A percentile compares a stretch with the other conserved stretches of the same genome.
phyloP scores from a whole-genome alignment of 2,113 vertebrate genomes.

The Laticauda laticaudata region DNA sequence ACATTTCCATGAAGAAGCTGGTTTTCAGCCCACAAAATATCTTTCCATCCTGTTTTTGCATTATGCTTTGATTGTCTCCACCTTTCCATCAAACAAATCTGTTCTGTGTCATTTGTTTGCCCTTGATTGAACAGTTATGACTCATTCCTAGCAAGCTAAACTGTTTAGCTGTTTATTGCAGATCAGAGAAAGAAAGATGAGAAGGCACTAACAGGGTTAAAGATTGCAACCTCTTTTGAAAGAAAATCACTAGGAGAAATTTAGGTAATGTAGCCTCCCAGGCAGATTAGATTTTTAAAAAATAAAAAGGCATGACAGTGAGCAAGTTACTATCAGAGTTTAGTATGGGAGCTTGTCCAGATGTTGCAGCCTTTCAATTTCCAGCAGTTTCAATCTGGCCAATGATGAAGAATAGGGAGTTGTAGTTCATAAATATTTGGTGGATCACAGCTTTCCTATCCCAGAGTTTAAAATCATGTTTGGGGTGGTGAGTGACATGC shows the following conservation, averaged over 20 bases:
- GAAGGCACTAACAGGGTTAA: neutral
- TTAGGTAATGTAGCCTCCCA: neutral
- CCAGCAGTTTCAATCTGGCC: neutral
- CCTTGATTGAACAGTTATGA: conserved; percentile 26
- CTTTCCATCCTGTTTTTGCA: neutral
- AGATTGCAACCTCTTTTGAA: neutral
- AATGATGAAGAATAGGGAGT: neutral
- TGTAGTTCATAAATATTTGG: neutral
- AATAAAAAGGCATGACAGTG: neutral
- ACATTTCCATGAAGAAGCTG: neutral
- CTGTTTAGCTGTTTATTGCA: conserved; percentile 1
- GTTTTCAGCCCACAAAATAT: neutral
- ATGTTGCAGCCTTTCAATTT: neutral
- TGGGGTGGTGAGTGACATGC: neutral
- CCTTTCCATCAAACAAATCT: conserved; percentile 41
- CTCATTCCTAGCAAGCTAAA: conserved; percentile 39
- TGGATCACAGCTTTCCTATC: neutral
- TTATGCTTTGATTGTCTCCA: conserved; percentile 15
- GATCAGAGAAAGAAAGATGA: neutral
- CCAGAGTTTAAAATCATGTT: neutral
- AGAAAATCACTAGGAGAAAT: neutral
- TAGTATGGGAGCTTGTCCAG: neutral
- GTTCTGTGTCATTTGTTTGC: conserved; percentile 38
- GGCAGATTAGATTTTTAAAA: neutral
- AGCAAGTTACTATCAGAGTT: neutral